These are phyloP conservation scores for Halyomorpha halys DNA, from an alignment of 1,140 invertebrate genomes.

Conservation along the genomic window DNA sequence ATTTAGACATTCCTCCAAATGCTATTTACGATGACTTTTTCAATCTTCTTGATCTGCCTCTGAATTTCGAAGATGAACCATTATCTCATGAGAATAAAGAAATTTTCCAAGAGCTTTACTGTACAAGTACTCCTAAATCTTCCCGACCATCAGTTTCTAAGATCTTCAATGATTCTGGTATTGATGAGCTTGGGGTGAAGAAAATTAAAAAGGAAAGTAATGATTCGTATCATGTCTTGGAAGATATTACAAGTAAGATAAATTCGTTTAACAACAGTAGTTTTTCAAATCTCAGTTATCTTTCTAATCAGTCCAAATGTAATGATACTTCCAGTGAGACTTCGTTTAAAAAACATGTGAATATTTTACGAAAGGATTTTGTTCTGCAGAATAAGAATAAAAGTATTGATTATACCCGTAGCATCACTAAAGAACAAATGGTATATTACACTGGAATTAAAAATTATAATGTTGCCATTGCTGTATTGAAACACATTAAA, in stretches of 20 bases:
- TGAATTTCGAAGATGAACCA: conserved; percentile 7
- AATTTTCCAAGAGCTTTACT: conserved; percentile 6
- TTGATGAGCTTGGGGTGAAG: not conserved
- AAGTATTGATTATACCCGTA: not conserved
- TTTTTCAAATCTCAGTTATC: not conserved
- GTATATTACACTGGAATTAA: conserved; percentile 4
- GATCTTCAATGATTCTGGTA: not conserved
- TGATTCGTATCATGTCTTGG: not conserved
- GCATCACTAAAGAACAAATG: conserved; percentile 4
- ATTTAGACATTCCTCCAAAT: not conserved
- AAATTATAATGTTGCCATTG: not conserved
- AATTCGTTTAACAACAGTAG: not conserved
- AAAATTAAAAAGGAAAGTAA: not conserved
- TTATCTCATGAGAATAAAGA: conserved; percentile 11
- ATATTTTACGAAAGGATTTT: conserved; percentile 8
- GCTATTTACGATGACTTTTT: conserved; percentile 5
- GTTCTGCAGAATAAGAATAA: not conserved
- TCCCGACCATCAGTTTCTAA: not conserved
- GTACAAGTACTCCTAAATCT: conserved; percentile 8
- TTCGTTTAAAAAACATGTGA: not conserved
- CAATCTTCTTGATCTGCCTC: not conserved
- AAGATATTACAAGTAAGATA: conserved; percentile 2
- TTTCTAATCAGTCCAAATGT: not conserved
- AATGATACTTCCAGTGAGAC: not conserved
- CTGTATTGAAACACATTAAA: conserved; percentile 1